phyloP scores from a whole-genome alignment of 2,888 invertebrate species.

The Caenorhabditis parvicauda region DNA sequence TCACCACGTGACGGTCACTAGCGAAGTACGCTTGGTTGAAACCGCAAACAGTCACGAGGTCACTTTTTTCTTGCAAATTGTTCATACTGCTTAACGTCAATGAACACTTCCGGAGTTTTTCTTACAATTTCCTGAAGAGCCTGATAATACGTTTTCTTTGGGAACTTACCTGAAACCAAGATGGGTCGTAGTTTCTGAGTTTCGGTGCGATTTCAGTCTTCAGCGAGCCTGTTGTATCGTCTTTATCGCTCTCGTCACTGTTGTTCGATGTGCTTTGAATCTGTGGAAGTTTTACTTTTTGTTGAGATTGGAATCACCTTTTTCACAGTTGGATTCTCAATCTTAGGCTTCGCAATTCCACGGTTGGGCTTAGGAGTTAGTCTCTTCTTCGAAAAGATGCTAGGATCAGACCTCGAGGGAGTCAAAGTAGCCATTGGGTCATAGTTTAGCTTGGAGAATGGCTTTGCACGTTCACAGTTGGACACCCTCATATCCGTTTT shows the following conservation, averaged over 20 bases:
- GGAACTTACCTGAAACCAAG: slow-evolving; percentile 29
- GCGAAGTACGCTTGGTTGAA: slow-evolving; percentile 17
- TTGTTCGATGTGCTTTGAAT: too few relatives aligned
- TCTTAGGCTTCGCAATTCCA: too few relatives aligned
- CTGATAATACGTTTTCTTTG: not conserved
- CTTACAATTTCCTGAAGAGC: slow-evolving; percentile 20
- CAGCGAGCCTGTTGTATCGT: slow-evolving; percentile 24
- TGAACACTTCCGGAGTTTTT: slow-evolving; percentile 30
- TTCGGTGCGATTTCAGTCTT: slow-evolving; percentile 25
- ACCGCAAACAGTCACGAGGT: slow-evolving; percentile 16
- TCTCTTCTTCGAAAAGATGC: too few relatives aligned
- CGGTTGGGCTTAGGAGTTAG: too few relatives aligned
- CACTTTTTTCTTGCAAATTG: slow-evolving; percentile 32
- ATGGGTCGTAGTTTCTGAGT: slow-evolving; percentile 20
- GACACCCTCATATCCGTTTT: too few relatives aligned
- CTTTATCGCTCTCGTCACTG: slow-evolving; percentile 32
- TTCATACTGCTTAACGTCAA: slow-evolving; percentile 39
- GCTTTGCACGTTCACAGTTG: too few relatives aligned
- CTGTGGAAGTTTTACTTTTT: too few relatives aligned
- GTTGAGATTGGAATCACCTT: too few relatives aligned
- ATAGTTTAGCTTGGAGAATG: too few relatives aligned
- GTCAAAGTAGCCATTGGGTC: slow-evolving; percentile 1
- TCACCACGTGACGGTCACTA: slow-evolving; percentile 10
- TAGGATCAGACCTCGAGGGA: slow-evolving; percentile 2
- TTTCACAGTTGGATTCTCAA: too few relatives aligned